phyloP scores from a whole-genome alignment of 2,113 vertebrate species.

The Catharus minimus region DNA sequence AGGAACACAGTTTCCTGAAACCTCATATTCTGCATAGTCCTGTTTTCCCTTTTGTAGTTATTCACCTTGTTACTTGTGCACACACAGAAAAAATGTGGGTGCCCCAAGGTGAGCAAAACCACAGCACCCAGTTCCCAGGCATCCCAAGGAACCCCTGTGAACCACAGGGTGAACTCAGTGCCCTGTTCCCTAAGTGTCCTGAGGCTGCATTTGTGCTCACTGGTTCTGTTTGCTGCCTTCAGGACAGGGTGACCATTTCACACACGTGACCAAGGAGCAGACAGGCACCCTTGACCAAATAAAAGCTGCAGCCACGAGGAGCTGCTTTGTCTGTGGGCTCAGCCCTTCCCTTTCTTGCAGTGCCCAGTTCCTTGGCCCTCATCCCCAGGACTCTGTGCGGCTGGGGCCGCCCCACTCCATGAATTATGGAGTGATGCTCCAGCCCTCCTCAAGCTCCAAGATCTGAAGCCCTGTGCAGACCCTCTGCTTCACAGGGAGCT shows the following conservation, averaged over 20 bases:
- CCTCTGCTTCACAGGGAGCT: accelerated
- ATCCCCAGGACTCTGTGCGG: accelerated
- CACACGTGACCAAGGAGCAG: neutral
- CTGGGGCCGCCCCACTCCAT: neutral
- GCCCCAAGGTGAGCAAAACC: neutral
- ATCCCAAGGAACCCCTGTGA: neutral
- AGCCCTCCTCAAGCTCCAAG: neutral
- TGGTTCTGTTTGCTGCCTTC: neutral
- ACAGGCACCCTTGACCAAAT: neutral
- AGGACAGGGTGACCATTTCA: neutral
- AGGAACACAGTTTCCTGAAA: neutral
- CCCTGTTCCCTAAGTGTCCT: neutral
- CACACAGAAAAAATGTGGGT: neutral
- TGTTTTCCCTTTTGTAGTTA: neutral
- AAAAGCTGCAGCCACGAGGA: accelerated
- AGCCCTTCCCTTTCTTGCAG: neutral
- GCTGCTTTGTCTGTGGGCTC: neutral
- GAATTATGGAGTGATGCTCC: neutral
- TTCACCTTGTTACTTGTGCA: neutral
- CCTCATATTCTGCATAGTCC: neutral
- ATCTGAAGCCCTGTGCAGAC: neutral
- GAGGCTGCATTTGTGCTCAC: neutral
- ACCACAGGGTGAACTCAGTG: neutral
- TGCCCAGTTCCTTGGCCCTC: neutral
- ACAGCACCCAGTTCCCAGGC: accelerated